Conservation (phyloP, 2,888 invertebrate genomes). For the Acrobasis repandana region DNA sequence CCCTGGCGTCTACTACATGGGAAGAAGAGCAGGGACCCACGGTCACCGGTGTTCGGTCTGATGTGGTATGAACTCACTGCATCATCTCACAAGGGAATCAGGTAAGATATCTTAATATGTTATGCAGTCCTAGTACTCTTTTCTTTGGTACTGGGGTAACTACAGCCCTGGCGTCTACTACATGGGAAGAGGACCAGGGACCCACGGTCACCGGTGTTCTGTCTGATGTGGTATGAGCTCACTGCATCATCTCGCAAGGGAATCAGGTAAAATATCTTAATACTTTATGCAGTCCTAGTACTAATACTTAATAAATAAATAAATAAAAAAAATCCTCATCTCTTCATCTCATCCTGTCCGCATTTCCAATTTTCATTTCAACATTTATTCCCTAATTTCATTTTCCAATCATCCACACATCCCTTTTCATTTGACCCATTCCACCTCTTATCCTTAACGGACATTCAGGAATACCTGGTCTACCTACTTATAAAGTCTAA, state of each 20-base stretch:
- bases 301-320: too few species aligned
- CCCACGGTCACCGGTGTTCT: constrained; percentile 93
- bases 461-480: too few species aligned
- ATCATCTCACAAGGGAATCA: constrained; percentile 88
- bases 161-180: constrained; percentile 93
- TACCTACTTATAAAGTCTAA: too few species aligned
- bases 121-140: not conserved
- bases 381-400: too few species aligned
- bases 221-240: constrained; percentile 98
- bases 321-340: too few species aligned
- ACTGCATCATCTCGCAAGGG: constrained; percentile 87
- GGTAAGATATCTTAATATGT: constrained; percentile 62
- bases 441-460: too few species aligned
- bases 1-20: constrained; percentile 93
- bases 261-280: constrained; percentile 79
- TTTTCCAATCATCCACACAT: too few species aligned
- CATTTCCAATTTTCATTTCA: too few species aligned
- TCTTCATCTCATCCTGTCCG: too few species aligned
- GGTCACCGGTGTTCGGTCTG: constrained; percentile 94
- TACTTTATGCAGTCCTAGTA: not conserved
- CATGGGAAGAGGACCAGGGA: constrained; percentile 95
- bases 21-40: constrained; percentile 93
- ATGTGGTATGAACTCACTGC: constrained; percentile 97
- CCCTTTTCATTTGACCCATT: too few species aligned
- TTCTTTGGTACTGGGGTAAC: constrained; percentile 92